Conservation (phyloP, 2,113 vertebrate species). For the Ivindomyrus marchei region DNA sequence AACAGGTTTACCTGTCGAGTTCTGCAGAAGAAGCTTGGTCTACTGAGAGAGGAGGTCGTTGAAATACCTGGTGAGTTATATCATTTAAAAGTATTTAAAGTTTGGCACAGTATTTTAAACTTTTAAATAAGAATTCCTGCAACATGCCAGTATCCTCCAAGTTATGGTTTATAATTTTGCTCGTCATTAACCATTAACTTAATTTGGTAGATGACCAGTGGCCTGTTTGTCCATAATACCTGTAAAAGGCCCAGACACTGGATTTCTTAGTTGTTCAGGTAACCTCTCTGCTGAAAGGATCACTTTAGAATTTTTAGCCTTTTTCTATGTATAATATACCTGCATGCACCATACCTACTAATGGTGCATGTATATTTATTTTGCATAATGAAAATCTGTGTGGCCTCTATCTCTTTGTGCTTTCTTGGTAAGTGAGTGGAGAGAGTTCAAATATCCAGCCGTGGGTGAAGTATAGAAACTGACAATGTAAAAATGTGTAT, state of each 20-base stretch:
- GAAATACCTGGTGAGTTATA: neutral
- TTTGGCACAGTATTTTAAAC: no score
- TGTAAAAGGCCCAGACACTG: neutral
- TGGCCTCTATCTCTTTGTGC: no score
- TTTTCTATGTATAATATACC: neutral
- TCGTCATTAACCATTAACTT: neutral
- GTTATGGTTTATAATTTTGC: neutral
- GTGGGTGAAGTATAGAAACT: neutral
- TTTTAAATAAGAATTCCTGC: neutral
- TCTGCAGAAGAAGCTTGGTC: neutral
- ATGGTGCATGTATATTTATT: no score
- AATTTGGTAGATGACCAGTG: neutral
- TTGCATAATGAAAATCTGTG: no score
- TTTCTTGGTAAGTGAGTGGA: neutral
- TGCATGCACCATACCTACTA: neutral
- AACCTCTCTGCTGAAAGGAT: neutral
- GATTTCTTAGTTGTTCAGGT: neutral
- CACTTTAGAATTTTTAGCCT: neutral
- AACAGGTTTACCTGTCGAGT: conserved; percentile 5
- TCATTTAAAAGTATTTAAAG: neutral
- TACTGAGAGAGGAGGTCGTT: neutral
- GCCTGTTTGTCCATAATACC: neutral
- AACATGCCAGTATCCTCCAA: neutral
- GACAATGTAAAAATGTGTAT: neutral
- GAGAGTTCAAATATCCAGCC: no score